Base-by-base conservation (phyloP, 2,797 vertebrate genomes). In the Tinamus major region DNA sequence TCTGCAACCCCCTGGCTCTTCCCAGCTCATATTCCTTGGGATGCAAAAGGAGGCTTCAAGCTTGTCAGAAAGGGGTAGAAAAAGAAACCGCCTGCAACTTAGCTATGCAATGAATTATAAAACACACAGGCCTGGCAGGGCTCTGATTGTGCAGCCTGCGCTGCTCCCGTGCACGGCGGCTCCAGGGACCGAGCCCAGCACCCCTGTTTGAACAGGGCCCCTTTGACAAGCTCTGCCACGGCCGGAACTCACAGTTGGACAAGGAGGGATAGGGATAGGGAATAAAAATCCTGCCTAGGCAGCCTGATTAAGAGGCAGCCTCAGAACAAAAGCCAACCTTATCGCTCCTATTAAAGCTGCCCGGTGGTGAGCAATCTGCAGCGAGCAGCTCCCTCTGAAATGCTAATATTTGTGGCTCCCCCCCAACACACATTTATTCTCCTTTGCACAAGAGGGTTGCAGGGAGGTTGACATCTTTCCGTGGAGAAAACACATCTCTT, bases 61-160 rank as follows among this genome's bases (percentile, higher is more conserved):
- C 94, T 97, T 94, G 94, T 96, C 96, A 94, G 84, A 74, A 79
- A 18, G 16, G 53, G 53, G 9, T 18, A 55, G 27, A 17, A 27
- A 13, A 64, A 75, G 89, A 92, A 88, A 94, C 76, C 96, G 71
- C 87, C 86, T 15, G 83, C 79, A 84, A 88, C 82, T 97, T 94
- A 95, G 94, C 96, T 93, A 94, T 95, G 92, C 92, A 96, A 97
- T 97, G 96, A 96, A 97, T 97, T 97, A 97, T 97, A 97, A 97
- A 97, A 96, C 92, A 96, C 80, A 92, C 85, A 96, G 91, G 89
- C 33, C 39, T n/a, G 26, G 85, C 89, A 95, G 88, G 1, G 61
- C 92, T 95, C 97, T 97, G 96, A 97, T 94, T 96, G 93, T 65
- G 72, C 76, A 92, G 92, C 75, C 89, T 77, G 4, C 41, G 2